Base-by-base conservation (phyloP, 2,888 invertebrate genomes). In the Perizoma flavofasciatum region DNA sequence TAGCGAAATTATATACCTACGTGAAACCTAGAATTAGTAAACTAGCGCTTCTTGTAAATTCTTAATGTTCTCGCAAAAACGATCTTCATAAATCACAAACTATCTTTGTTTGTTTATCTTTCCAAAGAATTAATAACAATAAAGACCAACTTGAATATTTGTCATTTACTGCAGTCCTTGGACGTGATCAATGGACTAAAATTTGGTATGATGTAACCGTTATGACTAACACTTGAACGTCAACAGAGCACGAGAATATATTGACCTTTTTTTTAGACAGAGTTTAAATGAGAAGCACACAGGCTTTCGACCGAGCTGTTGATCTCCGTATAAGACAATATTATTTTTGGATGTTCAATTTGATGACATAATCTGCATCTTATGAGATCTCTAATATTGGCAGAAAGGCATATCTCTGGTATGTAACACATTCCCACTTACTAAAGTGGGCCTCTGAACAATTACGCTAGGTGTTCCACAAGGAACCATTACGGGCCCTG, bases 151-250 rank as follows among this genome's bases (percentile, higher is more conserved):
- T 49, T 59, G 52, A 58, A 65, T 59, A 46, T 56, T 61, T 68
- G 66, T 67, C 65, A 66, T 68, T 66, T 58, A 58, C 51, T 43
- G 48, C 43, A 56, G 64, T 55, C 69, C 70, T 72, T 69, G 68
- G 58, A 66, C 66, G 59, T 65, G 66, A 70, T 70, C 53, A 66
- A 69, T 70, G 67, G 50, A 50, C 59, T 60, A 46, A 62, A 66
- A 69, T 64, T 66, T 57, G 56, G 59, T 56, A 55, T 72, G 70
- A 69, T 68, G 69, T 72, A 68, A 71, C 59, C 60, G 35, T 50
- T 51, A 64, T 67, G 69, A 67, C 55, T 69, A 67, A 67, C 62
- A 61, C 55, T 34, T 34, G 11, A 5, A 39, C 35, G 48, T 41
- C 59, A 53, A 52, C 53, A 33, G 55, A 55, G 47, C 50, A 46